phyloP scores from a whole-genome alignment of 2,888 invertebrate species.

The Aricia artaxerxes region DNA sequence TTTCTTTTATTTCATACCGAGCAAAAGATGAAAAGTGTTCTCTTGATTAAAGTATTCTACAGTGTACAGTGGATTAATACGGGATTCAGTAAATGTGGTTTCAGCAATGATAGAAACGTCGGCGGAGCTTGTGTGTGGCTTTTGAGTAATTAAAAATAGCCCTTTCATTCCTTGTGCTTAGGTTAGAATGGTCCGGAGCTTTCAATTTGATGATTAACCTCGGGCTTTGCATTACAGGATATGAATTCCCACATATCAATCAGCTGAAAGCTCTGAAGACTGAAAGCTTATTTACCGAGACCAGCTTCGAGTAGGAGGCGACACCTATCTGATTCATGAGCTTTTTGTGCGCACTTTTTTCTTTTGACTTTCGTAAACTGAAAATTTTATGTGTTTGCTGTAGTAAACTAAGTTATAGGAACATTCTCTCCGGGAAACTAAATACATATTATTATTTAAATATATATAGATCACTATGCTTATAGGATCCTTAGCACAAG shows the following conservation, averaged over 20 bases:
- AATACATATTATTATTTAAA: too few species aligned
- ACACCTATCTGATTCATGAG: background rate
- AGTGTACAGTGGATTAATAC: conserved; percentile 22
- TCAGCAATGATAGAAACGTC: conserved; percentile 26
- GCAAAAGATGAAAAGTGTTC: background rate
- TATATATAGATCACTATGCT: too few species aligned
- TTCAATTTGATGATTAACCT: conserved; percentile 43
- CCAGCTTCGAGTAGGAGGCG: background rate
- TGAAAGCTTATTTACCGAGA: conserved; percentile 3
- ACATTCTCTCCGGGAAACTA: too few species aligned
- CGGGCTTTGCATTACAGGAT: conserved; percentile 31
- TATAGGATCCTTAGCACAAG: too few species aligned
- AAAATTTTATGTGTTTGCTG: too few species aligned
- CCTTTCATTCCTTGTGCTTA: conserved; percentile 42
- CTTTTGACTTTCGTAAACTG: too few species aligned
- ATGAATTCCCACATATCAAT: conserved; percentile 29
- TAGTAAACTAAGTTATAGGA: too few species aligned
- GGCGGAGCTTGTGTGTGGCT: conserved; percentile 37
- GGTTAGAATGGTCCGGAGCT: conserved; percentile 39
- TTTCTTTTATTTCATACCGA: background rate
- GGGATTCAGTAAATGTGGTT: conserved; percentile 26
- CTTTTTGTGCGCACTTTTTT: background rate
- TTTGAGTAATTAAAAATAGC: conserved; percentile 42
- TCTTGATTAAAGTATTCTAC: background rate
- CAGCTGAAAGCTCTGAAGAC: conserved; percentile 18